These are phyloP conservation scores for Pasiphila rectangulata DNA, from an alignment of 2,888 invertebrate genomes.

Conservation along the genomic window DNA sequence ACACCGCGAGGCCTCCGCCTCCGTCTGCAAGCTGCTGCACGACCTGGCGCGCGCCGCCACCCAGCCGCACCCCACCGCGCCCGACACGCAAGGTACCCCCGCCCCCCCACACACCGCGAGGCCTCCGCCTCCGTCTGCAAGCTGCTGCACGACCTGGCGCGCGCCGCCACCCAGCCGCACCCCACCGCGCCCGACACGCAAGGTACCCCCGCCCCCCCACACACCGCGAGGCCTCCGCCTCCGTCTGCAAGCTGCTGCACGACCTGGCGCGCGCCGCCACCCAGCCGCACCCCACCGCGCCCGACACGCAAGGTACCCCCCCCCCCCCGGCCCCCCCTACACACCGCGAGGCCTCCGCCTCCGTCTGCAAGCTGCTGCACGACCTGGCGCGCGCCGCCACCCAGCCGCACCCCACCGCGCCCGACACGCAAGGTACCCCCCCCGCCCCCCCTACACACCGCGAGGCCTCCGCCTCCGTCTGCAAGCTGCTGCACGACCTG, in stretches of 20 bases:
- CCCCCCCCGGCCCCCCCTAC: no score
- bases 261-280: no score
- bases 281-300: no score
- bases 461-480: neutral
- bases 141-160: neutral
- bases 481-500: neutral
- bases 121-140: neutral
- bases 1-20: conserved; percentile 97
- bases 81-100: conserved; percentile 20
- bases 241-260: no score
- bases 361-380: conserved; percentile 97
- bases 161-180: no score
- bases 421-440: conserved; percentile 20
- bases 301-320: no score
- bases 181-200: no score
- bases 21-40: conserved; percentile 97
- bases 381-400: conserved; percentile 87
- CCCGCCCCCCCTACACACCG: neutral
- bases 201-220: no score
- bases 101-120: neutral
- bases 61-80: conserved; percentile 32
- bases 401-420: conserved; percentile 32
- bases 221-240: no score
- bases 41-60: conserved; percentile 87
- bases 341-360: conserved; percentile 97